Base-by-base conservation (phyloP, 2,113 vertebrate species). In the Pelecanus crispus region DNA sequence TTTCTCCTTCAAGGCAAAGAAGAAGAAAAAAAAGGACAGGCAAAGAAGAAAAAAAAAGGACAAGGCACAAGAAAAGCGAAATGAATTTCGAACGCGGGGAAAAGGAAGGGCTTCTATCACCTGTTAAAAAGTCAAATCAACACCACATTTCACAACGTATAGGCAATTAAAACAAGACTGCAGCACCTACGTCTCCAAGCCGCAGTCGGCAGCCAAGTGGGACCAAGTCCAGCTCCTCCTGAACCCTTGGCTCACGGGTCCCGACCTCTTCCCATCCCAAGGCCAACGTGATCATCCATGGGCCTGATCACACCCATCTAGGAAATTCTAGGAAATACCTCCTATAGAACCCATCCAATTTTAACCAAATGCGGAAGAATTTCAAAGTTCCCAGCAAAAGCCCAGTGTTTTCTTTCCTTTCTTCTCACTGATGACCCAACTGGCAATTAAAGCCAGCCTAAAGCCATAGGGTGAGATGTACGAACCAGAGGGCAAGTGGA, bases 131-230 rank as follows among this genome's bases (percentile, higher is more conserved):
- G 50, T 24, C 26, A 65, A 50, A 63, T n/a, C 25, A 36, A 9
- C 0, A 2, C 24, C 18, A 7, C 15, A 7, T 72, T 65, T 65
- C 34, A 17, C 77, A 83, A n/a, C 2, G 5, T 17, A 44, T 1
- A 80, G 28, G 24, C 26, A 24, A 77, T 9, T 28, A 44, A 53
- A 80, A 28, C 58, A 38, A n/a, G 65, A 10, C 36, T 47, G 36
- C 44, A 40, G 71, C 61, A 53, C 42, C n/a, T 53, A 31, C 32
- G 13, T 10, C 72, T 59, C 65, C 55, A 53, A 40, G 24, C 19
- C 1, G 1, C n/a, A 31, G 29, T 4, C 2, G 3, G 34, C 19
- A 36, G 38, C 25, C 47, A n/a, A 52, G 49, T 4, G 0, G 0
- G 44, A 77, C 50, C 63, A 71, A 45, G 49, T 7, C 58, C 2